A percentile compares a stretch with the other conserved stretches of the same genome.
These are phyloP conservation scores for Megatriorchis doriae DNA, from an alignment of 2,113 vertebrate species.

Conservation along the genomic window DNA sequence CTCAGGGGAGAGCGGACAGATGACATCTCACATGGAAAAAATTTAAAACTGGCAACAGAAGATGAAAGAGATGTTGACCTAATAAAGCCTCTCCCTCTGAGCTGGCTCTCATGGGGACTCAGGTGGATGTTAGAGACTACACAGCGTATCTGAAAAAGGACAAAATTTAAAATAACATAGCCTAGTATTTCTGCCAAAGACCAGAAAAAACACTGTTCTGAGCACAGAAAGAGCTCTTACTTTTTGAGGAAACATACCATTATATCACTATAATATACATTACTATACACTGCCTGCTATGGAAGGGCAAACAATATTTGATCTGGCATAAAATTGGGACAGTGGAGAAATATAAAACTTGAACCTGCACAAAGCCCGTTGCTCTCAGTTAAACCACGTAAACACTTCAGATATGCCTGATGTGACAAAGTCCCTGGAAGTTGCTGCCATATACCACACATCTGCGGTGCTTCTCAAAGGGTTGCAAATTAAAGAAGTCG, in stretches of 20 bases:
- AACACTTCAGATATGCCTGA: background rate
- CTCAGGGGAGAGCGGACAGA: background rate
- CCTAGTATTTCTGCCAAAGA: background rate
- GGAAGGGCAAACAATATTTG: background rate
- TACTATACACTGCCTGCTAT: background rate
- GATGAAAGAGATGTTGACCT: background rate
- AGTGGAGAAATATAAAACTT: background rate
- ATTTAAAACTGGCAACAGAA: background rate
- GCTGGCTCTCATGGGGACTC: background rate
- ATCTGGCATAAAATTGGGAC: background rate
- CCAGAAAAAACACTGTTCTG: background rate
- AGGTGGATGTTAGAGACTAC: background rate
- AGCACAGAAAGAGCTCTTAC: background rate
- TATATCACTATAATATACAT: background rate
- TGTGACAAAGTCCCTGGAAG: fast-evolving
- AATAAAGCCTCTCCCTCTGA: background rate
- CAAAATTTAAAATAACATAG: background rate
- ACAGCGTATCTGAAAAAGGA: background rate
- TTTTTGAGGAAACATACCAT: background rate
- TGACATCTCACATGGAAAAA: background rate
- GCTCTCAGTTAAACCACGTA: background rate
- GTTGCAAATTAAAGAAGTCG: background rate
- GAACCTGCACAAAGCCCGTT: background rate
- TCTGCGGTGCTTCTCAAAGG: background rate
- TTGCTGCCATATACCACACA: background rate